These are phyloP conservation scores for Acanthaster planci DNA, from an alignment of 35 echinoderm and acorn worm genomes.

Conservation along the genomic window DNA sequence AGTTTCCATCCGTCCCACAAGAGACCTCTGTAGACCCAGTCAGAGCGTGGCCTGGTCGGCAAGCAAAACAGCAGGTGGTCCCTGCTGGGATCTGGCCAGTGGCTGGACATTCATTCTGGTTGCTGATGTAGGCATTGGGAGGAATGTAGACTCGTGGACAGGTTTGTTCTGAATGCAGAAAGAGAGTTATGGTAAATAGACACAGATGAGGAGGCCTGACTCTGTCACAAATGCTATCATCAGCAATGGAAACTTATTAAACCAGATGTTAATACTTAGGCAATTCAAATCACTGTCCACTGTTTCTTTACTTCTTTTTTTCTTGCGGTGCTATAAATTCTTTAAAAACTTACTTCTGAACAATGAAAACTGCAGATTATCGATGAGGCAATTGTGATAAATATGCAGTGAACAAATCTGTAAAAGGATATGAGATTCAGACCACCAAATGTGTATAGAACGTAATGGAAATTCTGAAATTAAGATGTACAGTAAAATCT, in stretches of 20 bases:
- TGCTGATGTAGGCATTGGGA: conserved; percentile 1
- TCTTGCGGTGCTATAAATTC: not conserved
- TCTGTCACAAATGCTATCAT: not conserved
- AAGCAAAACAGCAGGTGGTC: conserved; percentile 34
- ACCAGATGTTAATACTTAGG: not conserved
- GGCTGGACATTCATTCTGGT: conserved; percentile 19
- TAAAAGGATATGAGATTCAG: too few species aligned
- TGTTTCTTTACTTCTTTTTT: not conserved
- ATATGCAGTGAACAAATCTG: too few species aligned
- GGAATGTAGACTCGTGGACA: conserved; percentile 20
- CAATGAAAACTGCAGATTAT: too few species aligned
- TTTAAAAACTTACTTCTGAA: not conserved
- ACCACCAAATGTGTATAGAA: too few species aligned
- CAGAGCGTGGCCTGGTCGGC: conserved; percentile 36
- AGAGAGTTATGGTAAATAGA: not conserved
- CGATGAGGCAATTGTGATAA: too few species aligned
- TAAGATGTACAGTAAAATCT: too few species aligned
- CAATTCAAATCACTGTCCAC: not conserved
- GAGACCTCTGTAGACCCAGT: conserved; percentile 17
- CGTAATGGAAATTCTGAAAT: too few species aligned
- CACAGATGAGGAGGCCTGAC: not conserved
- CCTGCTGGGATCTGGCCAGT: conserved; percentile 23
- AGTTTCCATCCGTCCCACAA: conserved; percentile 34
- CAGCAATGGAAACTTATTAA: not conserved
- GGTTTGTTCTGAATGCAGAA: not conserved